Evolutionary conservation across 2,888 invertebrate species (phyloP), one percentile per base, ranked within the genome.

Genomic region (Omphaloscelis lunosa): DNA sequence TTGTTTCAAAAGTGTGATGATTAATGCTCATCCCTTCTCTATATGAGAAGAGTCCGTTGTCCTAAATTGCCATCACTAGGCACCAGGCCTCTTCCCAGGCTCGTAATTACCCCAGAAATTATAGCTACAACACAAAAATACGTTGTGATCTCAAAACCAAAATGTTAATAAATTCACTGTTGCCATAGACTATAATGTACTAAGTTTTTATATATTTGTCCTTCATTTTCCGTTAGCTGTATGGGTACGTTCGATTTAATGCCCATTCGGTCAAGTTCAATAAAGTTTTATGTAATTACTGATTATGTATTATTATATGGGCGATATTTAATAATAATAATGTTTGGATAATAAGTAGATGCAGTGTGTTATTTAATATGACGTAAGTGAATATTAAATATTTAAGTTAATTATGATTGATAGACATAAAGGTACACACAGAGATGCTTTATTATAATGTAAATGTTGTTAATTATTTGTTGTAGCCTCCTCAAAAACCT

Each of bases 231-330:
- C 80, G 80, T 80, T 70, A 80, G 39, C 51, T 80, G 11, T 27
- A 73, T 61, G 65, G 68, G 20, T 65, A 69, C 65, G 29, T 59
- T 61, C 51, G 15, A 80, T 80, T 62, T 62, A 76, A 70, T 70
- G 59, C 11, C 48, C 27, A 67, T 70, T 70, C 76, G 80, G 80
- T 80, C 76, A 80, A 80, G 80, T 80, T 80, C 80, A 80, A 80
- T 80, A 80, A 51, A 70, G 48, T 80, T 61, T 80, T 80, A 80
- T 67, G 61, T 80, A 79, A 69, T 75, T 34, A 73, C n/a, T n/a
- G n/a, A n/a, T 65, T 58, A 48, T 73, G n/a, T 51, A 41, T 51
- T 69, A 62, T 72, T 72, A 34, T n/a, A 66, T 45, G 34, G 39
- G 4, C 34, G 41, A 51, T 79, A 53, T 69, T 69, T 34, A 65